Base-by-base conservation (phyloP, 2,888 invertebrate genomes). In the Eupeodes latifasciatus region DNA sequence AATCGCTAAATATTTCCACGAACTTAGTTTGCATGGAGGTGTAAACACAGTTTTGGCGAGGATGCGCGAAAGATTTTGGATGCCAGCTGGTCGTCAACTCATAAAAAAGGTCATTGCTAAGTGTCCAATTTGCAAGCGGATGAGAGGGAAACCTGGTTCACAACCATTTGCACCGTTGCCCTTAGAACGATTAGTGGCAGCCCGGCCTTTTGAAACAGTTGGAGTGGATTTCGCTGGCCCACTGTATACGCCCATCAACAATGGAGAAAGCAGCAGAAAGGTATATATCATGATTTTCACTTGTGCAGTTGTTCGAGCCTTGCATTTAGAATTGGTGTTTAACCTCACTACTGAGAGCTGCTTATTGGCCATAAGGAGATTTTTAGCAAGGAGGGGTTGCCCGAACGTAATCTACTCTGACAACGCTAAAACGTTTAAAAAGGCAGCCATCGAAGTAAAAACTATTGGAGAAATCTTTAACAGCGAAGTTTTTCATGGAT, bases 191-290 rank as follows among this genome's bases (percentile, higher is more conserved):
- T 12, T 83, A 6, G 12, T 72, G 14, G 72, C 82, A 5, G 36
- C 61, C 11, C 69, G 14, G 34, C 66, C 57, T 34, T 51, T 59
- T 71, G 85, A 80, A 14, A 74, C 12, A 0, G 71, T 72, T 14
- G 79, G 84, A 11, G 49, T 84, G 5, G 79, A 80, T 75, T 85
- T 85, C 27, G 85, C 71, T 12, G 77, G 85, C 9, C 85, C 71
- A 1, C 64, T 66, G 4, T 80, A 80, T 59, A 55, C 64, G 5
- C 16, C n/a, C 10, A 10, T 27, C 11, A 11, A 2, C 10, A 7
- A 55, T 5, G 47, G 34, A 5, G 44, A 12, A 14, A 66, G n/a
- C 9, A 34, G 51, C 12, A 40, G 40, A 40, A 49, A 16, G 19
- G 19, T 19, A 19, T 19, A 19, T 27, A 74, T 87, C 12, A 59